phyloP scores from a whole-genome alignment of 1,140 invertebrate species.

The Calephelis nemesis region DNA sequence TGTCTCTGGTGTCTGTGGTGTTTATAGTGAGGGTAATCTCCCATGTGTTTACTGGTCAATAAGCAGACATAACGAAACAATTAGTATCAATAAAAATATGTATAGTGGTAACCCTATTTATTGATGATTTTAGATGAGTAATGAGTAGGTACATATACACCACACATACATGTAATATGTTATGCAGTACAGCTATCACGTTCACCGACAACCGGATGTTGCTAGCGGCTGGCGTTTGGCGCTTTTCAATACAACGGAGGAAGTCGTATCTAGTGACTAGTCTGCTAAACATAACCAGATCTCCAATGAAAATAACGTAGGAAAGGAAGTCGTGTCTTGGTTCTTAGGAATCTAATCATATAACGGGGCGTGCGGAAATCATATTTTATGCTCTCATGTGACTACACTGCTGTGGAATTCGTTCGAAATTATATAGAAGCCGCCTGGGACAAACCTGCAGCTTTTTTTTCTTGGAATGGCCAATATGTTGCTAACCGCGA shows the following conservation, averaged over 20 bases:
- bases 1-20: no score
- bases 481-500: no score
- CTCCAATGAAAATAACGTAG: constrained; percentile 49
- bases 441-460: no score
- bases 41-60: no score
- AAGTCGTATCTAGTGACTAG: constrained; percentile 54
- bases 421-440: no score
- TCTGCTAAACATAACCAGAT: constrained; percentile 32
- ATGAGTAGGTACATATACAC: background rate
- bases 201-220: constrained; percentile 47
- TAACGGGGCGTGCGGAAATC: background rate
- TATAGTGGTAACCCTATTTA: constrained; percentile 2
- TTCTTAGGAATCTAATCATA: constrained; percentile 14
- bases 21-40: no score
- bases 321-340: constrained; percentile 38
- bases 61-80: no score
- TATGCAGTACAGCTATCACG: constrained; percentile 12
- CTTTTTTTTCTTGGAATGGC: no score
- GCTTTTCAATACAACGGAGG: constrained; percentile 44
- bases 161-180: background rate
- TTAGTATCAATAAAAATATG: no score
- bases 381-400: background rate
- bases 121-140: background rate
- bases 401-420: background rate
- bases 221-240: constrained; percentile 32